Base-by-base conservation (phyloP, 2,113 vertebrate genomes). In the Scortum barcoo region DNA sequence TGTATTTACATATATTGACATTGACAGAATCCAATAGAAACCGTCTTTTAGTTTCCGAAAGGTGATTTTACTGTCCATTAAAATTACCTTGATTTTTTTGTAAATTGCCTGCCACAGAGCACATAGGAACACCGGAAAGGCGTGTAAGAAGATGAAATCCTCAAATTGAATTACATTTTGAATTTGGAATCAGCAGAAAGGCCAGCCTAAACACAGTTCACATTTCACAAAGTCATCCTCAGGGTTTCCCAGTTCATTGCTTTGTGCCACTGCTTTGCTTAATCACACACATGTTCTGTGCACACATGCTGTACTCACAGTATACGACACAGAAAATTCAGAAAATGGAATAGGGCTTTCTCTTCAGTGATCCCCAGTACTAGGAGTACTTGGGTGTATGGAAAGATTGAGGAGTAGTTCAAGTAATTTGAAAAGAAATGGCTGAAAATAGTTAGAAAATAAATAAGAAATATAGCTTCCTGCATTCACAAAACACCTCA, bases 161-260 rank as follows among this genome's bases (percentile, higher is more conserved):
- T 48, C 10, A 20, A 17, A 5, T 20, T 53, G 3, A 61, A 53
- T 38, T 13, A 2, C 0, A 50, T 40, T 51, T 74, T 8, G 19
- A 71, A 44, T 53, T 13, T 22, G 70, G 2, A 58, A 22, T 33
- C n/a, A 54, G 48, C 33, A 53, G n/a, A 19, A 16, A 20, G 12
- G 20, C 33, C 20, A 19, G 24, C 22, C 16, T 54, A 61, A 67
- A 28, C 57, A 60, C 48, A 44, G 53, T 61, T 77, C 46, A 30
- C 48, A 38, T 73, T 68, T 76, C 10, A 56, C 65, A 40, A 53
- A 42, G 24, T 28, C 26, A 20, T 67, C 71, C 44, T 67, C 42
- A 13, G 11, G n/a, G 11, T 60, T 42, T 83, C 33, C 50, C 38
- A 50, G 26, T 60, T 76, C 9, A n/a, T 58, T 69, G 71, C 38